Conservation (phyloP, 1,140 invertebrate species). For the Chrysomallon squamiferum region DNA sequence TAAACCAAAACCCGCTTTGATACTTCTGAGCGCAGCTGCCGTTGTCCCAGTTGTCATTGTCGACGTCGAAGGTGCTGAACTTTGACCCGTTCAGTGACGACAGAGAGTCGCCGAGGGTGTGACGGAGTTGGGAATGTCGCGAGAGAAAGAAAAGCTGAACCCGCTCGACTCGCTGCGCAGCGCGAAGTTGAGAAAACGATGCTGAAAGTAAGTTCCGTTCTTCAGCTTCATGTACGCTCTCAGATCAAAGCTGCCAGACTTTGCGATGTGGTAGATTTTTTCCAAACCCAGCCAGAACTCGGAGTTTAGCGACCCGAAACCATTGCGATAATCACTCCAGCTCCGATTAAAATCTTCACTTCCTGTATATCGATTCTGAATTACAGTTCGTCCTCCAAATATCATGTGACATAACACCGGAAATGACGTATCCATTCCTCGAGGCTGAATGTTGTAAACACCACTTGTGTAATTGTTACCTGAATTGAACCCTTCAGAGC, state of each 20-base stretch:
- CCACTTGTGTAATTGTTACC: not conserved
- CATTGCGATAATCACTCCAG: slow-evolving; percentile 24
- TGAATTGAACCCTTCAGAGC: not conserved
- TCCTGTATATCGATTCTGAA: slow-evolving; percentile 81
- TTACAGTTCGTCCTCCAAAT: slow-evolving; percentile 79
- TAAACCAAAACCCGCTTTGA: slow-evolving; percentile 13
- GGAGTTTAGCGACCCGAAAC: slow-evolving; percentile 36
- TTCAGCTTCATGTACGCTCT: not conserved
- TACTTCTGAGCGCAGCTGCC: slow-evolving; percentile 8
- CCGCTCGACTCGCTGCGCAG: not conserved
- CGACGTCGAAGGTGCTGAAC: slow-evolving; percentile 20
- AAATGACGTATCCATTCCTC: not conserved
- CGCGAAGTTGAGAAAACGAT: slow-evolving; percentile 3
- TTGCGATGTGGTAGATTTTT: slow-evolving; percentile 50
- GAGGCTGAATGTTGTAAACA: not conserved
- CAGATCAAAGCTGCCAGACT: not conserved
- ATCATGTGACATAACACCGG: not conserved
- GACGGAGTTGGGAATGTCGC: not conserved
- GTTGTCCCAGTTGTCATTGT: slow-evolving; percentile 8
- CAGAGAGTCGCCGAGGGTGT: slow-evolving; percentile 10
- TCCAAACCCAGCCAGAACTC: slow-evolving; percentile 74
- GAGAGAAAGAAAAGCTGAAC: not conserved
- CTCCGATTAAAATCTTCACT: slow-evolving; percentile 43
- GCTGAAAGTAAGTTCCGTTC: not conserved
- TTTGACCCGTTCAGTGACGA: not conserved